phyloP scores from a whole-genome alignment of 2,113 vertebrate species.

The Tychaedon coryphoeus region DNA sequence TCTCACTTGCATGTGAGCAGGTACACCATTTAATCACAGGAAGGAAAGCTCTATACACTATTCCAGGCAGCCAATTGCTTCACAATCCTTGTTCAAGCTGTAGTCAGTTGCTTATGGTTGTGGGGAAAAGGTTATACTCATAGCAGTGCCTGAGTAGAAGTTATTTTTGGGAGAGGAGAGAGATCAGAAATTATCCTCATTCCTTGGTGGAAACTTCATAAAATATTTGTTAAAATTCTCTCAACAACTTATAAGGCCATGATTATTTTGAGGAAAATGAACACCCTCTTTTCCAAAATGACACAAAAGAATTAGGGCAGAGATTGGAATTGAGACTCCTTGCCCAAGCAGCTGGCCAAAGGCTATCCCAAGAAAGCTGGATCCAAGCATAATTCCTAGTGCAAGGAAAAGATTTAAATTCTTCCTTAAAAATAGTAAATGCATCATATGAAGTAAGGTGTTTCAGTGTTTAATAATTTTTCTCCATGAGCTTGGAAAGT shows the following conservation, averaged over 20 bases:
- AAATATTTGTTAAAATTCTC: neutral
- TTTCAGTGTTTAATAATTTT: neutral
- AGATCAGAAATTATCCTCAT: neutral
- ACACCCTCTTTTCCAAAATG: neutral
- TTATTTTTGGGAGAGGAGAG: neutral
- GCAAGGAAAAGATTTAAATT: neutral
- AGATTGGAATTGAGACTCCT: neutral
- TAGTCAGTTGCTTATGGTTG: neutral
- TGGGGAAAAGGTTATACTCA: neutral
- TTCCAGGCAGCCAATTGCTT: neutral
- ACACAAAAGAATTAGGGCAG: neutral
- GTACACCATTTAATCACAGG: neutral
- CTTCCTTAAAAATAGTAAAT: neutral
- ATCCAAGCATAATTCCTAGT: neutral
- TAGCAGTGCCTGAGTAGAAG: neutral
- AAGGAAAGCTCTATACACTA: neutral
- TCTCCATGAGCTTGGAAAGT: neutral
- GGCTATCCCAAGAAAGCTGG: neutral
- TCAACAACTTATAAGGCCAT: neutral
- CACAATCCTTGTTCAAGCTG: neutral
- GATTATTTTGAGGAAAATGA: neutral
- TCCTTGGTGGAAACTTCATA: neutral
- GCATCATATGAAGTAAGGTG: neutral
- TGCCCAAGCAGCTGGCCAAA: neutral
- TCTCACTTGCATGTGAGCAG: neutral